Evolutionary conservation across 2,888 invertebrate species (phyloP).

Genomic region (Hybos culiciformis): DNA sequence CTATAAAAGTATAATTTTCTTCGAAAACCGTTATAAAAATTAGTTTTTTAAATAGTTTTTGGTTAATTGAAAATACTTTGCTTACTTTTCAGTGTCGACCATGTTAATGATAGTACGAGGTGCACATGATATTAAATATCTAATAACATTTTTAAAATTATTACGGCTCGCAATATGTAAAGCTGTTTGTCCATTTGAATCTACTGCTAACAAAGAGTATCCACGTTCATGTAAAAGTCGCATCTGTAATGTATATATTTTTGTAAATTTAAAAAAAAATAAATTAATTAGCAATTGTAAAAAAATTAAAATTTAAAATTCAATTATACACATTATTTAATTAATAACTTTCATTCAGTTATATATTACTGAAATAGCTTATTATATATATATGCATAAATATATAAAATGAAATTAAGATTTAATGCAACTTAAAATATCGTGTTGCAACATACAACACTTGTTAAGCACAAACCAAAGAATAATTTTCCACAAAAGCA

Average conservation of each 20-base stretch:
- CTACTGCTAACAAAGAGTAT: conserved; percentile 68
- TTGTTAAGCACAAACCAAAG: not conserved
- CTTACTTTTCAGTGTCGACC: conserved; percentile 71
- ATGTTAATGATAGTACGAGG: conserved; percentile 73
- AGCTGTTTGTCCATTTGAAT: conserved; percentile 75
- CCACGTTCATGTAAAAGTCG: conserved; percentile 74
- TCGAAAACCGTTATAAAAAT: not conserved
- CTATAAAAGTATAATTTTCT: not conserved
- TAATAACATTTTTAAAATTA: conserved; percentile 80
- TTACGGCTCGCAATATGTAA: conserved; percentile 78
- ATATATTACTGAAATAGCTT: not conserved
- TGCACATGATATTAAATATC: conserved; percentile 74
- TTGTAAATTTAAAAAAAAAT: not conserved
- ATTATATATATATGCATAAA: too few relatives aligned
- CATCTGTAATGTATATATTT: conserved; percentile 41
- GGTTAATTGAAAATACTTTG: too few relatives aligned
- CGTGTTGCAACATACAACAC: not conserved
- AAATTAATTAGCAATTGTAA: conserved; percentile 1
- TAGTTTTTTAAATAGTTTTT: too few relatives aligned
- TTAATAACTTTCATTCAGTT: too few relatives aligned
- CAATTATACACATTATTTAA: too few relatives aligned
- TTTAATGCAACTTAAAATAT: too few relatives aligned
- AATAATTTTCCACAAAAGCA: too few relatives aligned
- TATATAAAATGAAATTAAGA: too few relatives aligned
- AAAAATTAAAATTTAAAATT: too few relatives aligned